These are phyloP conservation scores for Lophius piscatorius DNA, from an alignment of 2,113 vertebrate genomes.

Conservation along the genomic window DNA sequence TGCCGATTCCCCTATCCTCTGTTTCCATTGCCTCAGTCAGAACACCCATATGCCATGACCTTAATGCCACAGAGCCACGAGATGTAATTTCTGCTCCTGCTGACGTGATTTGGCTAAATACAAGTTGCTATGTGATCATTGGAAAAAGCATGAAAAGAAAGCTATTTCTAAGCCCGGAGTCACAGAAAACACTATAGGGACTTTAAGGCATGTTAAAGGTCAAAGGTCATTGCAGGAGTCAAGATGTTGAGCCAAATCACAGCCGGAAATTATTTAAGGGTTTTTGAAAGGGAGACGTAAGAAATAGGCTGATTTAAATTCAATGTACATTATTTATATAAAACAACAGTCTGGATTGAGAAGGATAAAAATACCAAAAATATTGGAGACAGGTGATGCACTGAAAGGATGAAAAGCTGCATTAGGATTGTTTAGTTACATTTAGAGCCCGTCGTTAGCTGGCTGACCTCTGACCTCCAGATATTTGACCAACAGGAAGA, in stretches of 20 bases:
- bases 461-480: conserved; percentile 30
- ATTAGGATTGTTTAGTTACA: neutral
- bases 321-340: no score
- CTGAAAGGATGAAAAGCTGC: no score
- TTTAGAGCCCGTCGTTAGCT: neutral
- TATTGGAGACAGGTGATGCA: no score
- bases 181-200: neutral
- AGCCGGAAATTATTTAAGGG: neutral
- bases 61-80: conserved; percentile 55
- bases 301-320: no score
- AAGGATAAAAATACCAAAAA: no score
- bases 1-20: conserved; percentile 11
- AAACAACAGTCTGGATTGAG: no score
- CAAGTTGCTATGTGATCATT: conserved; percentile 51
- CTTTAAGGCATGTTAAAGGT: conserved; percentile 25
- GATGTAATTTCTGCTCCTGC: conserved; percentile 58
- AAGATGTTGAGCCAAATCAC: neutral
- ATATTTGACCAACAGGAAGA: conserved; percentile 83
- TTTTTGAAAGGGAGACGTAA: neutral
- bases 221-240: conserved; percentile 24
- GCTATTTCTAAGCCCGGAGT: conserved; percentile 16
- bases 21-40: conserved; percentile 73
- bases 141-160: conserved; percentile 57
- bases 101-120: conserved; percentile 61
- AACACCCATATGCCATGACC: conserved; percentile 52